phyloP scores from a whole-genome alignment of 2,888 invertebrate genomes.

The Tenthredo notha region DNA sequence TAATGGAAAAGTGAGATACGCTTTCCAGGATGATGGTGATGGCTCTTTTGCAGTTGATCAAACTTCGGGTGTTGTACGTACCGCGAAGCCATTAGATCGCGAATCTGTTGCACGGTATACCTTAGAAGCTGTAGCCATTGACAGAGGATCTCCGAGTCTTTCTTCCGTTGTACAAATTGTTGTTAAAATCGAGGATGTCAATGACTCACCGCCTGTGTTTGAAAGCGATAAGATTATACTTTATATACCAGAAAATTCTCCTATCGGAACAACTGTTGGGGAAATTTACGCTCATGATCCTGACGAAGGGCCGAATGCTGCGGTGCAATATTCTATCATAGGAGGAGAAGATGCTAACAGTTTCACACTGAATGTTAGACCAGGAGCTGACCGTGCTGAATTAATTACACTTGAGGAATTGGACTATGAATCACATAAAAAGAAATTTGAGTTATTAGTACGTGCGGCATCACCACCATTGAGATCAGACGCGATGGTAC shows the following conservation, averaged over 20 bases:
- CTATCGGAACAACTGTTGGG: slow-evolving; percentile 95
- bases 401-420: slow-evolving; percentile 93
- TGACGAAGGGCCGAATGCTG: slow-evolving; percentile 94
- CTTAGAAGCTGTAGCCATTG: slow-evolving; percentile 92
- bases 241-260: slow-evolving; percentile 97
- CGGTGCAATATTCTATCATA: slow-evolving; percentile 96
- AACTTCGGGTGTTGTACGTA: slow-evolving; percentile 94
- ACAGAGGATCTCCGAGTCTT: slow-evolving; percentile 90
- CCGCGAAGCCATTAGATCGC: slow-evolving; percentile 93
- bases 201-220: slow-evolving; percentile 94
- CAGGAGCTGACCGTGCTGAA: slow-evolving; percentile 92
- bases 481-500: slow-evolving; percentile 92
- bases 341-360: slow-evolving; percentile 94
- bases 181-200: slow-evolving; percentile 92
- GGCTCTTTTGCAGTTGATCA: slow-evolving; percentile 96
- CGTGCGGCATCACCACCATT: slow-evolving; percentile 95
- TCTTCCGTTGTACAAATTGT: slow-evolving; percentile 86
- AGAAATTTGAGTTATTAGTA: slow-evolving; percentile 92
- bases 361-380: slow-evolving; percentile 90
- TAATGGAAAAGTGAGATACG: slow-evolving; percentile 92
- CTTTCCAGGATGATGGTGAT: slow-evolving; percentile 88
- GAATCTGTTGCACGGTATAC: slow-evolving; percentile 93
- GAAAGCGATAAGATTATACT: slow-evolving; percentile 92
- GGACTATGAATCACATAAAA: slow-evolving; percentile 97
- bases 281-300: slow-evolving; percentile 94